Conservation (phyloP, 2,888 invertebrate species). For the Orchestes rusci region DNA sequence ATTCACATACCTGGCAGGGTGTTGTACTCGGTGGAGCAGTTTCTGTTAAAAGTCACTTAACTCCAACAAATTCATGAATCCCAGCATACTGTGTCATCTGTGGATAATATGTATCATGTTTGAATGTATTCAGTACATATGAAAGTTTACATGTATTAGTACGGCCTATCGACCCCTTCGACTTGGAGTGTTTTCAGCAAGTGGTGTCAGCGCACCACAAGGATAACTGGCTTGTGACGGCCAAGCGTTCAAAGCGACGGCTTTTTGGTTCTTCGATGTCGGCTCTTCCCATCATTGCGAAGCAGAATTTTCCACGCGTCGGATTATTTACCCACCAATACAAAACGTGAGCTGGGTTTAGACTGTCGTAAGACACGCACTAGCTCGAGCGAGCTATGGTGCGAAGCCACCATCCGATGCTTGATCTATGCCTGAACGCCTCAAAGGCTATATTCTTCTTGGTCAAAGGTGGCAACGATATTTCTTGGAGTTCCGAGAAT, state of each 20-base stretch:
- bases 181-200: slow-evolving; percentile 44
- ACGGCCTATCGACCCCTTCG: slow-evolving; percentile 32
- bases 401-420: slow-evolving; percentile 61
- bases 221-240: too few species aligned
- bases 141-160: too few species aligned
- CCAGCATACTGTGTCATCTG: too few species aligned
- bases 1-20: too few species aligned
- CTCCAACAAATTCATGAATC: too few species aligned
- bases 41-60: too few species aligned
- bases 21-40: too few species aligned
- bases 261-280: too few species aligned
- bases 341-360: too few species aligned
- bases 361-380: slow-evolving; percentile 43
- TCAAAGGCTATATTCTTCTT: slow-evolving; percentile 52
- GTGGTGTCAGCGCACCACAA: slow-evolving; percentile 66
- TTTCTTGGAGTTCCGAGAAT: slow-evolving; percentile 39
- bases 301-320: slow-evolving; percentile 64
- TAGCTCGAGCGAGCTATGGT: slow-evolving; percentile 56
- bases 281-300: slow-evolving; percentile 70
- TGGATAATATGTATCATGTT: too few species aligned
- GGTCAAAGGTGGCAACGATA: slow-evolving; percentile 46
- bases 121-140: too few species aligned
- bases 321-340: slow-evolving; percentile 52
- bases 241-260: too few species aligned
- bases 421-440: slow-evolving; percentile 51